Percentiles rank a stretch among this genome's conserved stretches.
Evolutionary conservation across 1,140 invertebrate species (phyloP).

Genomic region (Pseudomyrmex pallidus): DNA sequence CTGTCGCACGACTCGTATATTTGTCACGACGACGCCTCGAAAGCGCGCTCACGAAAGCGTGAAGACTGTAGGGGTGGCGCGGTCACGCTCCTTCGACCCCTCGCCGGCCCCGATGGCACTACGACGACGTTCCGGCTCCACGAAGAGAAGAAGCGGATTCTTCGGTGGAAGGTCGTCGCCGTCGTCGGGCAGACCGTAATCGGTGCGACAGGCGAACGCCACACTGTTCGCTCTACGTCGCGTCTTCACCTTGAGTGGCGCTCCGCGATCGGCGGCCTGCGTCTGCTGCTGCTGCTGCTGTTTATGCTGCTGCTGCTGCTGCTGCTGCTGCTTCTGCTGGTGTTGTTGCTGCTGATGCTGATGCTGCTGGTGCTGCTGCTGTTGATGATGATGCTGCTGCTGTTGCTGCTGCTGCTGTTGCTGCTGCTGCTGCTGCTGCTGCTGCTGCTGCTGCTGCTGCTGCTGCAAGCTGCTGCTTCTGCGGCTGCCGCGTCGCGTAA

Average conservation of each 20-base stretch:
- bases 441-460: constrained; percentile 17
- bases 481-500: constrained; percentile 34
- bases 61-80: constrained; percentile 47
- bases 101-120: neutral
- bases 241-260: constrained; percentile 34
- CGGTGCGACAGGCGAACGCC: constrained; percentile 64
- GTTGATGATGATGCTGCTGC: neutral
- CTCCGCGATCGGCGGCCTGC: neutral
- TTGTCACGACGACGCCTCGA: constrained; percentile 10
- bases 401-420: constrained; percentile 19
- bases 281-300: neutral
- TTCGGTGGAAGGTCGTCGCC: constrained; percentile 20
- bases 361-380: neutral
- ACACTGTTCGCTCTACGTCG: constrained; percentile 67
- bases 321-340: neutral
- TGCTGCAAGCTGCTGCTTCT: constrained; percentile 35
- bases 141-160: constrained; percentile 28
- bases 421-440: constrained; percentile 25
- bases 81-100: constrained; percentile 15
- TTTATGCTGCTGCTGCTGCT: neutral
- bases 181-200: constrained; percentile 15
- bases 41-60: constrained; percentile 40
- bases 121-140: constrained; percentile 10
- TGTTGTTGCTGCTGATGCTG: neutral
- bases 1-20: too few relatives aligned